phyloP scores from a whole-genome alignment of 1,140 invertebrate species.

The Drosophila kohkoa region DNA sequence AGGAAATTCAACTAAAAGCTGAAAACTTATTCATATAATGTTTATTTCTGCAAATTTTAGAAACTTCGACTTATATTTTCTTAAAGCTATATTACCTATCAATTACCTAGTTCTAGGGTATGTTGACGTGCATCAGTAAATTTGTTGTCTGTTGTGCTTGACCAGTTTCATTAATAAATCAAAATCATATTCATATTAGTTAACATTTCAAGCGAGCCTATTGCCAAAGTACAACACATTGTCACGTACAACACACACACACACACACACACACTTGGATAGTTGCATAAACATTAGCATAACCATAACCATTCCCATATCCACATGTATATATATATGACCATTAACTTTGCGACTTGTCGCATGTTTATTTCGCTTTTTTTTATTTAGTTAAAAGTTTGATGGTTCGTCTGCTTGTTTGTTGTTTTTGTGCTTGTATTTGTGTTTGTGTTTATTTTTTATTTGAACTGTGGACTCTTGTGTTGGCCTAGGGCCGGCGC shows the following conservation, averaged over 20 bases:
- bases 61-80: no score
- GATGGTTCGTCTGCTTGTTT: constrained; percentile 1
- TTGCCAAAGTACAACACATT: constrained; percentile 19
- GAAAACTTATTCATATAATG: no score
- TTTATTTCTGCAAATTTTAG: no score
- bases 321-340: background rate
- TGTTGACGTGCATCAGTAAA: background rate
- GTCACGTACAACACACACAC: constrained; percentile 16
- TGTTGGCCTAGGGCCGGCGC: constrained; percentile 1
- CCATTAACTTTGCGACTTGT: constrained; percentile 9
- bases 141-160: background rate
- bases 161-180: constrained; percentile 18
- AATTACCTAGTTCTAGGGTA: background rate
- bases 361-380: constrained; percentile 12
- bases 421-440: constrained; percentile 3
- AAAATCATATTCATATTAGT: constrained; percentile 37
- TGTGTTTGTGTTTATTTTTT: constrained; percentile 10
- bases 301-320: constrained; percentile 26
- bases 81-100: no score
- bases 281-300: constrained; percentile 17
- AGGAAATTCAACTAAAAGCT: no score
- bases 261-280: background rate
- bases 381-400: constrained; percentile 7
- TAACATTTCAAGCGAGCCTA: constrained; percentile 26
- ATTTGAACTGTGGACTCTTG: constrained; percentile 16